Base-by-base conservation (phyloP, 2,797 vertebrate species). In the Sylvilagus floridanus region DNA sequence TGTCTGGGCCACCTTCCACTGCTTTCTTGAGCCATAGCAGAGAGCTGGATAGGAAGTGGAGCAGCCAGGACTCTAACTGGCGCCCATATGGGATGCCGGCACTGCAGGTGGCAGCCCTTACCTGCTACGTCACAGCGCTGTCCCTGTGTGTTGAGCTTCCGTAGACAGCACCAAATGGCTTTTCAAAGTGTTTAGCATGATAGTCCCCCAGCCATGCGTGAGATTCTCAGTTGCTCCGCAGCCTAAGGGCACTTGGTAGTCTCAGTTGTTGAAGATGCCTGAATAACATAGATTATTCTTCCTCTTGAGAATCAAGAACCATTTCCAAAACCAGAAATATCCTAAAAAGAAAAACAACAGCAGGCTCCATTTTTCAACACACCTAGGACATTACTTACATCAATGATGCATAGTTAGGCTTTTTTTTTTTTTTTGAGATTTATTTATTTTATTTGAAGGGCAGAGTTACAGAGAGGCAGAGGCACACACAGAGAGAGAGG, bases 271-370 rank as follows among this genome's bases (percentile, higher is more conserved):
- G 62, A 63, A 82, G 32, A 19, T 37, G 24, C 72, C 63, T 91
- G 52, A 66, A n/a, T 84, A 37, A 73, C 95, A 95, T 84, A 0
- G 19, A 95, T 93, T 76, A 60, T 90, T 57, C 24, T 85, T 92
- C 82, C 66, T 86, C 87, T 65, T 1, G 1, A 96, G 81, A 79
- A 28, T 62, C 62, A 57, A 89, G 93, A 47, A 22, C n/a, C 92
- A 96, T 94, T 95, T 83, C 77, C 0, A 0, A 82, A 93, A 72
- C 71, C 73, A 85, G 77, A 90, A 96, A 95, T 8, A 30, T 37
- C 50, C 8, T 78, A 65, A 84, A 83, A 76, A 1, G 2, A 94
- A 68, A 94, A 95, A 87, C 50, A 95, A 21, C 19, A 66, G 32
- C 62, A 87, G 60, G 68, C 54, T 82, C 84, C 87, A 75, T 93